Evolutionary conservation across 2,888 invertebrate species (phyloP).

Genomic region (Himalopsyche japonica): DNA sequence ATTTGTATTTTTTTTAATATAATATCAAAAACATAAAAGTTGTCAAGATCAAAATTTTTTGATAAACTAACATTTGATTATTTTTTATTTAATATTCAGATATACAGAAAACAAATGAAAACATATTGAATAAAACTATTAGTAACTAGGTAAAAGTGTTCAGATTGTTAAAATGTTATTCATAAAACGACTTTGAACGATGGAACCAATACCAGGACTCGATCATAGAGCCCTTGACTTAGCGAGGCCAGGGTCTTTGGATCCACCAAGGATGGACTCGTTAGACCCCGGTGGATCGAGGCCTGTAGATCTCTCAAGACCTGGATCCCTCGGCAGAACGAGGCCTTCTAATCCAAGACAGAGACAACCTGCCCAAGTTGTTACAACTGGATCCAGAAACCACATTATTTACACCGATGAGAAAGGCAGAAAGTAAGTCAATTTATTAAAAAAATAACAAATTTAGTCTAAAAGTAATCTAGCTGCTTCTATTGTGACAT

Average conservation of each 20-base stretch:
- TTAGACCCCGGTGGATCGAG: constrained; percentile 23
- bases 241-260: constrained; percentile 10
- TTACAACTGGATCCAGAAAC: constrained; percentile 53
- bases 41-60: no score
- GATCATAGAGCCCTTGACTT: constrained; percentile 28
- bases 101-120: neutral
- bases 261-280: neutral
- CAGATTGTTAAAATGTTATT: neutral
- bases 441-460: no score
- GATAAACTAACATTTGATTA: no score
- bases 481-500: no score
- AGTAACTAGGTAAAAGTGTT: neutral
- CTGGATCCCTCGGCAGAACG: constrained; percentile 37
- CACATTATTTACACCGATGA: constrained; percentile 61
- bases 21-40: no score
- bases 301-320: constrained; percentile 34
- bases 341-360: constrained; percentile 35
- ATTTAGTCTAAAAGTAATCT: no score
- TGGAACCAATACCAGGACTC: constrained; percentile 34
- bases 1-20: no score
- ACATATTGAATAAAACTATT: neutral
- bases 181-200: neutral
- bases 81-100: neutral
- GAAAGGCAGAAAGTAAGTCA: constrained; percentile 58
- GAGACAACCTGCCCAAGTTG: constrained; percentile 34